Conservation (phyloP, 2,888 invertebrate species). For the Incurvaria masculella region DNA sequence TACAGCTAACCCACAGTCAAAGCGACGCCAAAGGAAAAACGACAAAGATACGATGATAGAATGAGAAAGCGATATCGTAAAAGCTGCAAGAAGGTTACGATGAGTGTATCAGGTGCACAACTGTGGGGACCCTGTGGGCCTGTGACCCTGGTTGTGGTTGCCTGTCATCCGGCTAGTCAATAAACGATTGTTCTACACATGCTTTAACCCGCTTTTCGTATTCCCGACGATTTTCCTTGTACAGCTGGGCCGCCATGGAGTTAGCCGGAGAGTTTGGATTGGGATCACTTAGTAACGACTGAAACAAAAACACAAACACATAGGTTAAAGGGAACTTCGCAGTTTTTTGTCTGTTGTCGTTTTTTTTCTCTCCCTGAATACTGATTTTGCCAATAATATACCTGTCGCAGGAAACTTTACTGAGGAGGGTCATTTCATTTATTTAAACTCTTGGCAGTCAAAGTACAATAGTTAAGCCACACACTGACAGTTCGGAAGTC, state of each 20-base stretch:
- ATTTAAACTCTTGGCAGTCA: no score
- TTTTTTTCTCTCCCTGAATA: no score
- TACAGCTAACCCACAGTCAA: no score
- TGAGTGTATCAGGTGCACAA: not conserved
- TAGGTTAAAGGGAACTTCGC: constrained; percentile 5
- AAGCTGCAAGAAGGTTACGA: not conserved
- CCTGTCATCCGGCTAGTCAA: constrained; percentile 67
- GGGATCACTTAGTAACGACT: constrained; percentile 99
- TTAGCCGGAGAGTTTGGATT: constrained; percentile 99
- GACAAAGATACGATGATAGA: no score
- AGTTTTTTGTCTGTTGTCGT: not conserved
- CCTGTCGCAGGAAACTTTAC: no score
- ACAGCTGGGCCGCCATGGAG: constrained; percentile 98
- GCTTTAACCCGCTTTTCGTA: constrained; percentile 99
- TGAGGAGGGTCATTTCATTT: no score
- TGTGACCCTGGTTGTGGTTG: constrained; percentile 3
- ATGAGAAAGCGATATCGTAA: not conserved
- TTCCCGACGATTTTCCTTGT: constrained; percentile 98
- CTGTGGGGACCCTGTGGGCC: not conserved
- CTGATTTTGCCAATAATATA: no score
- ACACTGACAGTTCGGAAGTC: no score
- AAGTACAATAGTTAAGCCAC: no score
- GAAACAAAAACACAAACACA: constrained; percentile 50
- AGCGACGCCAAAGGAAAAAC: no score
- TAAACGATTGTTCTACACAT: constrained; percentile 99